Conservation (phyloP, 1,140 invertebrate species). For the Oreohelix idahoensis region DNA sequence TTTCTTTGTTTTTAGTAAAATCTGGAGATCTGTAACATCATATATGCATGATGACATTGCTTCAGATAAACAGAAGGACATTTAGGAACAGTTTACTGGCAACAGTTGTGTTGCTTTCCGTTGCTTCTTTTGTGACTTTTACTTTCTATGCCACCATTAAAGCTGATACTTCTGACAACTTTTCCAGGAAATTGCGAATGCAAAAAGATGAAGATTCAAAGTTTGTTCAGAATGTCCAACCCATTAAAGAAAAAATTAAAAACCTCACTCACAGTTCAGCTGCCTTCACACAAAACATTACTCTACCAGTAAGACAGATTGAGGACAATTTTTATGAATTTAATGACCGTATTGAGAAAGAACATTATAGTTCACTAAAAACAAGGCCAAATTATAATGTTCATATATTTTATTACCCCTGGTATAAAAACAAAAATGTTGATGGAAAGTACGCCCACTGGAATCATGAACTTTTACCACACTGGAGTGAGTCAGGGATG, state of each 20-base stretch:
- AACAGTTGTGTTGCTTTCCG: not conserved
- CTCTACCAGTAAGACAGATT: not conserved
- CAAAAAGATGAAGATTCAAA: not conserved
- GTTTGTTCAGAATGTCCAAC: not conserved
- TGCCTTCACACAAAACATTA: not conserved
- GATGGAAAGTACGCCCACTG: slow-evolving; percentile 74
- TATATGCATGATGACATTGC: not conserved
- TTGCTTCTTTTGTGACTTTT: not conserved
- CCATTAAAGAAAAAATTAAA: not conserved
- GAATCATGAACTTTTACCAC: slow-evolving; percentile 73
- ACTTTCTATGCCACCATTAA: not conserved
- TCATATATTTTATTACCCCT: slow-evolving; percentile 76
- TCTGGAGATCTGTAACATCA: not conserved
- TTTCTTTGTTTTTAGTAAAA: not conserved
- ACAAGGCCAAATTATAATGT: slow-evolving; percentile 66
- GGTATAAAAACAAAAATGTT: slow-evolving; percentile 73
- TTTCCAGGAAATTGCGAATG: not conserved
- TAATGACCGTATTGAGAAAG: not conserved
- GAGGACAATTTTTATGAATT: not conserved
- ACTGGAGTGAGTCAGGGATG: slow-evolving; percentile 71
- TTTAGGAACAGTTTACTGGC: not conserved
- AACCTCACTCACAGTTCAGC: not conserved
- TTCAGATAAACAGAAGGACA: not conserved
- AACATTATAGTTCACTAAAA: not conserved
- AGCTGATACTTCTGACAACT: not conserved